These are phyloP conservation scores for Ceratosolen fusciceps DNA, from an alignment of 1,140 invertebrate genomes.

Conservation along the genomic window DNA sequence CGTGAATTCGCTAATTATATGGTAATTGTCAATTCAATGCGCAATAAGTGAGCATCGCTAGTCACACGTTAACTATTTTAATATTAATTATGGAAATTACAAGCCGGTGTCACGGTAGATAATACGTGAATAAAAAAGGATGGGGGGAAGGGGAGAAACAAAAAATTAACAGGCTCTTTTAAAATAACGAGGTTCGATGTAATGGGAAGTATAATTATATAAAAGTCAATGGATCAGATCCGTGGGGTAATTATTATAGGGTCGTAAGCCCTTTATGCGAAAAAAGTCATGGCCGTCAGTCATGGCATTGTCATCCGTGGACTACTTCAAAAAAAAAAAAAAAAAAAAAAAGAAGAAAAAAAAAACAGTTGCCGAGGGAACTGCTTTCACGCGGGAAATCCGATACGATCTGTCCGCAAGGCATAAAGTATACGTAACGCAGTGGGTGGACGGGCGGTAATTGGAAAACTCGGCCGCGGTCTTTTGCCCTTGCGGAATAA, in stretches of 20 bases:
- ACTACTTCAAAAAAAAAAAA: background rate
- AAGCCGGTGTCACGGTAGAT: too few species aligned
- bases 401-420: slow-evolving; percentile 1
- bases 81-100: too few species aligned
- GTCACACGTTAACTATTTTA: too few species aligned
- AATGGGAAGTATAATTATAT: background rate
- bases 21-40: too few species aligned
- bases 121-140: too few species aligned
- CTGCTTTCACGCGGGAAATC: background rate
- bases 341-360: too few species aligned
- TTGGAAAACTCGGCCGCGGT: slow-evolving; percentile 37
- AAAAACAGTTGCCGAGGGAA: background rate
- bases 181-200: background rate
- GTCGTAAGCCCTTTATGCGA: background rate
- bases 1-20: too few species aligned
- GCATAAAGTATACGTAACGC: background rate
- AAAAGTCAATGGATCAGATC: background rate
- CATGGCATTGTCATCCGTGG: background rate
- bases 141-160: too few species aligned
- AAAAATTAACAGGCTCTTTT: background rate
- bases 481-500: background rate
- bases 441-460: background rate
- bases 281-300: background rate
- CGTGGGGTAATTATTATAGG: background rate
- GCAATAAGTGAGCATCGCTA: too few species aligned